phyloP scores from a whole-genome alignment of 2,113 vertebrate species.

The Uria lomvia region DNA sequence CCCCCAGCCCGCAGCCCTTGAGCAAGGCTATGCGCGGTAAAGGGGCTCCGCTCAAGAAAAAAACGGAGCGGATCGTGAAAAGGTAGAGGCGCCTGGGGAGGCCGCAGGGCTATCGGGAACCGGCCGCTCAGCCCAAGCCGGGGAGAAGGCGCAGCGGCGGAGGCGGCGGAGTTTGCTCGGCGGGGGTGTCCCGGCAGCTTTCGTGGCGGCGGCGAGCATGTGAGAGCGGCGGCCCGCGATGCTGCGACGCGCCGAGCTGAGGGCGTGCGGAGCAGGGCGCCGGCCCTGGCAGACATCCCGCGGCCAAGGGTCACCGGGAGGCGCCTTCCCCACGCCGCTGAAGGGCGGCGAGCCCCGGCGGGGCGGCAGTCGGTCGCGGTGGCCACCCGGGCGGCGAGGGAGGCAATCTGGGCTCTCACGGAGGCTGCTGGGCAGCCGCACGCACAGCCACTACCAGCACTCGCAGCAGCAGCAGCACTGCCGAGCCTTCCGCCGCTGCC shows the following conservation, averaged over 20 bases:
- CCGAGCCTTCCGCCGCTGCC: not conserved
- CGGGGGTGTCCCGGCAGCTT: not conserved
- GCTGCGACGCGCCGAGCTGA: constrained; percentile 52
- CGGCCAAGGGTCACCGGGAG: constrained; percentile 9
- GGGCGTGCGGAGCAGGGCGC: constrained; percentile 41
- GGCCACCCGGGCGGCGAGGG: constrained; percentile 38
- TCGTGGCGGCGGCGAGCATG: constrained; percentile 58
- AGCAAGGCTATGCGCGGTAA: constrained; percentile 81
- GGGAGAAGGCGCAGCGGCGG: not conserved
- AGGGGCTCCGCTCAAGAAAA: constrained; percentile 86
- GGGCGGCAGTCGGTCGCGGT: not conserved
- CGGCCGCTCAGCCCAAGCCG: not conserved
- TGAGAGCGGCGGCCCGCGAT: constrained; percentile 58
- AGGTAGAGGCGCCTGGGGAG: constrained; percentile 77
- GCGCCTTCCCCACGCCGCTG: not conserved
- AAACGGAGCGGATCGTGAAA: constrained; percentile 81
- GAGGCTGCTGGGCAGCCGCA: constrained; percentile 35
- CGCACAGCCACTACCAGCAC: constrained; percentile 13
- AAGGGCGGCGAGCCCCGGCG: not conserved
- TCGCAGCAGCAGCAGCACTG: constrained; percentile 2
- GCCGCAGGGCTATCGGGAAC: not conserved
- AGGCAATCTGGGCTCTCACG: not conserved
- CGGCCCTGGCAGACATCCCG: constrained; percentile 43
- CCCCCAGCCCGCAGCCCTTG: constrained; percentile 53
- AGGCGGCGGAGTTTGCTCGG: not conserved